Evolutionary conservation across 2,888 invertebrate genomes (phyloP).

Genomic region (Xestia c-nigrum): DNA sequence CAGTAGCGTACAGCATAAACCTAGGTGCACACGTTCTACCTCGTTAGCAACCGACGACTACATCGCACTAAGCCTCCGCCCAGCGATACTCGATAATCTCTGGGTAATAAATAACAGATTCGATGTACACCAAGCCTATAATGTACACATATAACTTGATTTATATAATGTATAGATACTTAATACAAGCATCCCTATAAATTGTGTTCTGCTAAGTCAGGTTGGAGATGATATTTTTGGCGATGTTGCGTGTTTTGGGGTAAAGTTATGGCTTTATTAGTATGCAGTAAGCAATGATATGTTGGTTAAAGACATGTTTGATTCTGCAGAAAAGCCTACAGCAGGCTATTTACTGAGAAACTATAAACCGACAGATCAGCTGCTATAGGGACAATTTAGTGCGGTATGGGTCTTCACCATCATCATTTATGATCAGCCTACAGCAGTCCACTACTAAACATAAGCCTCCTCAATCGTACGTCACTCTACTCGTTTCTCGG

Average conservation of each 20-base stretch:
- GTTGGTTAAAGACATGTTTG: background rate
- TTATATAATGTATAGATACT: slow-evolving; percentile 32
- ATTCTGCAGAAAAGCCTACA: background rate
- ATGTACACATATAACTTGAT: slow-evolving; percentile 39
- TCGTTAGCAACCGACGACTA: slow-evolving; percentile 57
- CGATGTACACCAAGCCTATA: slow-evolving; percentile 31
- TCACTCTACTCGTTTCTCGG: too few species aligned
- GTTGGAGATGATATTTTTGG: slow-evolving; percentile 13
- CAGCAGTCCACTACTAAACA: too few species aligned
- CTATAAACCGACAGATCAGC: background rate
- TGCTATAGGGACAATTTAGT: background rate
- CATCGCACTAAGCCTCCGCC: slow-evolving; percentile 42
- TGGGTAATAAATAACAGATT: slow-evolving; percentile 52
- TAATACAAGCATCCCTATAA: slow-evolving; percentile 37
- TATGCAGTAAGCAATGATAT: background rate
- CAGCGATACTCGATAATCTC: slow-evolving; percentile 52
- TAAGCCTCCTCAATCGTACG: too few species aligned
- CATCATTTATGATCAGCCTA: too few species aligned
- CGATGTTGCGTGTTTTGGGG: background rate
- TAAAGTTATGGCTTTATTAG: background rate
- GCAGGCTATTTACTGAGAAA: background rate
- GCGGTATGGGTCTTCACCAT: too few species aligned
- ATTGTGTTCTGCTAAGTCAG: slow-evolving; percentile 9
- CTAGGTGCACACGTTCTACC: slow-evolving; percentile 35
- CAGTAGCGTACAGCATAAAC: slow-evolving; percentile 30